phyloP scores from a whole-genome alignment of 2,113 vertebrate genomes.

The Psittacula cyanocephala region DNA sequence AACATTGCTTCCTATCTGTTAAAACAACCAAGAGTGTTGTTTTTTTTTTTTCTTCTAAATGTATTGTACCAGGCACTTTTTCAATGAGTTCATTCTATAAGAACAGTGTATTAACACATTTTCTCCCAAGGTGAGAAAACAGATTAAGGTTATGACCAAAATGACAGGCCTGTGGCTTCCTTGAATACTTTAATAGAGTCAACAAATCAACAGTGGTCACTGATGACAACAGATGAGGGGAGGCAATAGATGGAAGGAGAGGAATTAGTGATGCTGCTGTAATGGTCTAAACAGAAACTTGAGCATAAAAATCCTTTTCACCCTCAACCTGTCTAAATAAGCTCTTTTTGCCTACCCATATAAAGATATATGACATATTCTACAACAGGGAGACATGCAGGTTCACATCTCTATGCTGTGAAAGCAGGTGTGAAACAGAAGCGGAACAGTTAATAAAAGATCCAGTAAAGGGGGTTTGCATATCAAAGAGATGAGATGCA shows the following conservation, averaged over 20 bases:
- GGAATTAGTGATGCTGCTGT: slow-evolving; percentile 52
- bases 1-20: background rate
- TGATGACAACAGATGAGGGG: slow-evolving; percentile 53
- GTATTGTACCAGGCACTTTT: background rate
- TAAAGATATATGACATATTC: background rate
- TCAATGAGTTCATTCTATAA: background rate
- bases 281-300: slow-evolving; percentile 44
- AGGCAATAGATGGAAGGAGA: slow-evolving; percentile 40
- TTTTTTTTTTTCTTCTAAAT: background rate
- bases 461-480: background rate
- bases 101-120: slow-evolving; percentile 50
- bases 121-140: slow-evolving; percentile 69
- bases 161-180: slow-evolving; percentile 60
- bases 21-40: background rate
- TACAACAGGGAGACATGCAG: background rate
- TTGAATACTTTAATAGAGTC: slow-evolving; percentile 61
- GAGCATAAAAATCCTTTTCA: slow-evolving; percentile 35
- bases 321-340: slow-evolving; percentile 25
- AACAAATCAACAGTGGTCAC: slow-evolving; percentile 62
- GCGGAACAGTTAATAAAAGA: background rate
- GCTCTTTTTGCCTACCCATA: background rate
- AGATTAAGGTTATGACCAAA: slow-evolving; percentile 71
- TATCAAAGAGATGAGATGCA: background rate
- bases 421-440: slow-evolving; percentile 6
- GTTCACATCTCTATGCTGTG: background rate